A percentile compares a stretch with the other conserved stretches of the same genome.
Evolutionary conservation across 2,888 invertebrate genomes (phyloP).

Genomic region (Pollenia labialis): DNA sequence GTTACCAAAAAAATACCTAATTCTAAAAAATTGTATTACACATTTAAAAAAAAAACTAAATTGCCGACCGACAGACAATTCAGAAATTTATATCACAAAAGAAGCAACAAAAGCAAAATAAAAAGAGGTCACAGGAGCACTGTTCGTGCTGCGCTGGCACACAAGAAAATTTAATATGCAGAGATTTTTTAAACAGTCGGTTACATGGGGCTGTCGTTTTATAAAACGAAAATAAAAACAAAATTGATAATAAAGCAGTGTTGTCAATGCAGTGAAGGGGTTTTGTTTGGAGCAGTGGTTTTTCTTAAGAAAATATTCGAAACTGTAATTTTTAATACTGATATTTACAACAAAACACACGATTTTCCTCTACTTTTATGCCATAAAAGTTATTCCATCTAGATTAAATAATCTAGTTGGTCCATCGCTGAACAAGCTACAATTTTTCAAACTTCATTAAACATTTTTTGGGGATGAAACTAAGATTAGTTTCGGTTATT

Average conservation of each 20-base stretch:
- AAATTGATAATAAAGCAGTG: slow-evolving; percentile 40
- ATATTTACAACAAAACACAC: too few species aligned
- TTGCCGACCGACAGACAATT: slow-evolving; percentile 29
- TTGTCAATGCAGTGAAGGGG: slow-evolving; percentile 15
- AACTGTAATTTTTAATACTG: too few species aligned
- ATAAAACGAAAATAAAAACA: slow-evolving; percentile 54
- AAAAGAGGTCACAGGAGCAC: slow-evolving; percentile 73
- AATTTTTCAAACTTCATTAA: too few species aligned
- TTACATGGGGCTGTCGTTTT: slow-evolving; percentile 48
- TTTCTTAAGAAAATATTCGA: neutral
- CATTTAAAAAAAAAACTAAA: slow-evolving; percentile 17
- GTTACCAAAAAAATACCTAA: neutral
- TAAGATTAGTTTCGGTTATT: too few species aligned
- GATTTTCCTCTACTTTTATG: too few species aligned
- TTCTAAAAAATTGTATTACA: neutral
- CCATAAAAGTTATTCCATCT: too few species aligned
- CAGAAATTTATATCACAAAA: slow-evolving; percentile 32
- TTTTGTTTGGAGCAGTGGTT: neutral
- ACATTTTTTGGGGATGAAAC: too few species aligned
- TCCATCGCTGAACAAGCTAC: too few species aligned
- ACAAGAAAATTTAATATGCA: slow-evolving; percentile 51
- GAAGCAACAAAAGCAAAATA: slow-evolving; percentile 32
- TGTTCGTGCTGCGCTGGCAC: slow-evolving; percentile 67
- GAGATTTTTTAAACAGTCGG: slow-evolving; percentile 40
- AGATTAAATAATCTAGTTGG: too few species aligned